Conservation (phyloP, 2,113 vertebrate genomes). For the rabbit (Oryctolagus cuniculus) region mOryCun1.1 NC_091435.1:138511001-138511500, state of each 20-base stretch:
- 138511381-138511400: background rate
- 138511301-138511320: background rate
- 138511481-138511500: background rate
- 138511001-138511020: background rate
- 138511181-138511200: background rate
- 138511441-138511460: background rate
- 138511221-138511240: background rate
- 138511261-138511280: background rate
- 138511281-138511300: background rate
- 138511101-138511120: background rate
- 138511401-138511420: background rate
- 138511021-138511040: background rate
- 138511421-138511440: background rate
- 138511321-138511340: background rate
- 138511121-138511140: background rate
- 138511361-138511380: background rate
- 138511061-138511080: background rate
- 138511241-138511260: background rate
- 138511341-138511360: background rate
- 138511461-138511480: background rate
- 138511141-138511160: background rate
- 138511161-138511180: constrained; percentile 6
- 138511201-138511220: background rate
- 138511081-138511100: background rate
- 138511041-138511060: background rate